Base-by-base conservation (phyloP, 53 echinoderm and acorn worm genomes). In the Henricia sp. region DNA sequence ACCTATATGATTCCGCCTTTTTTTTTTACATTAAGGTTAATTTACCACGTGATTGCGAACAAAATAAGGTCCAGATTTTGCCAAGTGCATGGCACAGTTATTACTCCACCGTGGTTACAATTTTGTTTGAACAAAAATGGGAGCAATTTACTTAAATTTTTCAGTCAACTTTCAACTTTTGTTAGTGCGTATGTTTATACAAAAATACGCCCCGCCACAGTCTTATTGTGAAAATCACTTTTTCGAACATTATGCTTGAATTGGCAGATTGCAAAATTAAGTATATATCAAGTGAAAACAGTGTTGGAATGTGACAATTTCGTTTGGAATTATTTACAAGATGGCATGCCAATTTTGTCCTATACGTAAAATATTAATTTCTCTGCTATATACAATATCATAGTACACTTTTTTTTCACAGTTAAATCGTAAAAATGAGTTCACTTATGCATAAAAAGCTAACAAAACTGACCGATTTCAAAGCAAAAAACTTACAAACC, bases 341-440 rank as follows among this genome's bases (percentile, higher is more conserved):
- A 35, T 62, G 17, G 50, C 80, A 63, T 25, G 32, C 80, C n/a
- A 13, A 32, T 53, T n/a, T n/a, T n/a, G n/a, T n/a, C n/a, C n/a
- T n/a, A n/a, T n/a, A n/a, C n/a, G n/a, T n/a, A n/a, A n/a, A n/a
- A n/a, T n/a, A n/a, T n/a, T n/a, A n/a, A n/a, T n/a, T 35, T 39
- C 24, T 60, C 19, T 43, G 29, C 62, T 80, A 80, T 64, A 24
- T 64, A 80, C 62, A 80, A 80, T 80, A 80, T 80, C 63, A 37
- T 64, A 80, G 62, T 64, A n/a, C n/a, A 16, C 16, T 48, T 9
- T 48, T 55, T 26, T 40, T 73, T 63, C 64, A 80, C 80, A 63
- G 24, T 48, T 20, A 60, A 59, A 42, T 16, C 25, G 25, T 51
- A n/a, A n/a, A n/a, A n/a, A n/a, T n/a, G n/a, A n/a, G n/a, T n/a